Conservation (phyloP, 1,140 invertebrate species). For the Lucilia sericata region DNA sequence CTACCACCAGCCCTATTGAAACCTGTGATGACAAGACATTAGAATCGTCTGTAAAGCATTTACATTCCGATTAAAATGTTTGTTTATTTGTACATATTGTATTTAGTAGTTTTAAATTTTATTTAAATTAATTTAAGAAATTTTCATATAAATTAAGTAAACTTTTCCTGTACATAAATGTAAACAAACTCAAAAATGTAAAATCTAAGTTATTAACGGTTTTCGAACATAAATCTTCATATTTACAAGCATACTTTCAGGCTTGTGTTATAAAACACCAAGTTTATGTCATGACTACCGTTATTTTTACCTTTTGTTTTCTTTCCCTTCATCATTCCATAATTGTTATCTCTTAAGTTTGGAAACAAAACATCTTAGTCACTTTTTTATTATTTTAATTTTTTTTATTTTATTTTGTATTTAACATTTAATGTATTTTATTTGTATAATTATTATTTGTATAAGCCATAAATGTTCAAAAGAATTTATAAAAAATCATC, state of each 20-base stretch:
- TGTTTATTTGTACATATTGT: slow-evolving; percentile 1
- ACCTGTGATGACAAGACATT: slow-evolving; percentile 44
- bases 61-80: slow-evolving; percentile 26
- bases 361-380: slow-evolving; percentile 7
- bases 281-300: too few species aligned
- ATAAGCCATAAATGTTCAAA: slow-evolving; percentile 27
- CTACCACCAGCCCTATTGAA: slow-evolving; percentile 8
- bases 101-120: slow-evolving; percentile 20
- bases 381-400: slow-evolving; percentile 26
- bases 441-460: neutral
- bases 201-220: too few species aligned
- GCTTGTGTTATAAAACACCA: neutral
- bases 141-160: neutral
- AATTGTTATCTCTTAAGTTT: neutral
- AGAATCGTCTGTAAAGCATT: slow-evolving; percentile 33
- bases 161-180: neutral
- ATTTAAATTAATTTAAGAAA: slow-evolving; percentile 15
- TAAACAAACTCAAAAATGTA: neutral
- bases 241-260: neutral
- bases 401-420: too few species aligned
- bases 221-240: too few species aligned
- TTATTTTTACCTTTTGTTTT: neutral
- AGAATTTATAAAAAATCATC: slow-evolving; percentile 11
- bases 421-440: neutral
- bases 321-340: neutral